Base-by-base conservation (phyloP, 2,888 invertebrate species). In the Dorcus hopei region DNA sequence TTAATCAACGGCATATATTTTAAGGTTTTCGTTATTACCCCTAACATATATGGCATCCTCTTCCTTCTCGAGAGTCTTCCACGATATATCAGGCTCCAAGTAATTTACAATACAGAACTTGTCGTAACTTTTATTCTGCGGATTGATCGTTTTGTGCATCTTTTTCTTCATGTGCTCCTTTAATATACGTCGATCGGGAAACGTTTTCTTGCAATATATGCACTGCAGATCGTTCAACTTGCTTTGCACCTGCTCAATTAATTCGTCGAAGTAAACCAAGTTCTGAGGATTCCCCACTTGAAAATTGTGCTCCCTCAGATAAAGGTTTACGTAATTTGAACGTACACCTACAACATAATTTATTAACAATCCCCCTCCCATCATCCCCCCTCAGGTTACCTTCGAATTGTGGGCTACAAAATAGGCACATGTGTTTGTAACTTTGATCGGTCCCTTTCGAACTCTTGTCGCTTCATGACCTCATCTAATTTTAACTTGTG, bases 161-260 rank as follows among this genome's bases (percentile, higher is more conserved):
- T 97, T 96, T 74, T 97, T 98, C 26, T 97, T 83, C 97, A 98
- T 98, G 73, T 98, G 98, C 71, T 97, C 97, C 76, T 95, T 96
- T 0, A 98, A 80, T 42, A 91, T 89, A 38, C 83, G 84, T 11
- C 94, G 85, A 76, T 95, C 94, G 74, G 92, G 91, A 74, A 97
- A 98, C 0, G 84, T 80, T 69, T 93, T 94, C 78, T 97, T 95
- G 78, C 98, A 98, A 76, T 88, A 97, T 58, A 98, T 85, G 74
- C 98, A 98, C 61, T 89, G 84, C 54, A 96, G 80, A 64, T 86
- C 87, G 52, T 89, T 85, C 38, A 97, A 77, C 77, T 91, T 93
- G n/a, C 81, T 79, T 68, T 93, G 86, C 39, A 98, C 82, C 57
- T 85, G 82, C 62, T 90, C 86, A 14, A 98, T 80, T 52, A 97